Conservation (phyloP, 1,140 invertebrate species). For the Danaus plexippus region DNA sequence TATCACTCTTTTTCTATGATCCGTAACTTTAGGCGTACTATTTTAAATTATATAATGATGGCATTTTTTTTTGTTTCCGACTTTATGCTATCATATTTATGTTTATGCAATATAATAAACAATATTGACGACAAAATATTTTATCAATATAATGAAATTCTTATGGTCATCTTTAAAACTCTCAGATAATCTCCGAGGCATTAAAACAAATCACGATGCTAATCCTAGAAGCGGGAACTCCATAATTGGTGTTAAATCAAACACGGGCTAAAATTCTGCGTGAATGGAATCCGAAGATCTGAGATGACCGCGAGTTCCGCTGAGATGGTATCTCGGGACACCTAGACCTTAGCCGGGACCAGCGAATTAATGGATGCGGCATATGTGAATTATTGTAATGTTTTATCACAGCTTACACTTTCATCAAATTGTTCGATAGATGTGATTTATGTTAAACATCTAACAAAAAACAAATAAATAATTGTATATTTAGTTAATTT, state of each 20-base stretch:
- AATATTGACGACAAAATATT: background rate
- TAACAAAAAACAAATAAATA: too few species aligned
- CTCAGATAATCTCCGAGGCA: constrained; percentile 3
- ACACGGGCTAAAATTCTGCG: constrained; percentile 63
- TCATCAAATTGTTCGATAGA: too few species aligned
- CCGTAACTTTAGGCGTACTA: too few species aligned
- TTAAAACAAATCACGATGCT: constrained; percentile 36
- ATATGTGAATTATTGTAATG: constrained; percentile 3
- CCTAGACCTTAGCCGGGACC: constrained; percentile 42
- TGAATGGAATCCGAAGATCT: constrained; percentile 66
- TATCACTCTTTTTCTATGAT: too few species aligned
- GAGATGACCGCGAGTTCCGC: constrained; percentile 60
- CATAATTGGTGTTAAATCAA: constrained; percentile 71
- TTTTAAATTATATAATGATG: too few species aligned
- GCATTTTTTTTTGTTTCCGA: background rate
- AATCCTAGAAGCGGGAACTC: constrained; percentile 56
- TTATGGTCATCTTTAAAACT: background rate
- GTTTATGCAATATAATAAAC: constrained; percentile 1
- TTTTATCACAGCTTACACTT: background rate
- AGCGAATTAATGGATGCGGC: constrained; percentile 16
- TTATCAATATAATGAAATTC: background rate
- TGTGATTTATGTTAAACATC: too few species aligned
- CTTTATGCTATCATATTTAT: background rate
- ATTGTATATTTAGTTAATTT: too few species aligned
- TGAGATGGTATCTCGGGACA: constrained; percentile 57